Evolutionary conservation across 2,888 invertebrate genomes (phyloP).

Genomic region (Chydorus sphaericus): DNA sequence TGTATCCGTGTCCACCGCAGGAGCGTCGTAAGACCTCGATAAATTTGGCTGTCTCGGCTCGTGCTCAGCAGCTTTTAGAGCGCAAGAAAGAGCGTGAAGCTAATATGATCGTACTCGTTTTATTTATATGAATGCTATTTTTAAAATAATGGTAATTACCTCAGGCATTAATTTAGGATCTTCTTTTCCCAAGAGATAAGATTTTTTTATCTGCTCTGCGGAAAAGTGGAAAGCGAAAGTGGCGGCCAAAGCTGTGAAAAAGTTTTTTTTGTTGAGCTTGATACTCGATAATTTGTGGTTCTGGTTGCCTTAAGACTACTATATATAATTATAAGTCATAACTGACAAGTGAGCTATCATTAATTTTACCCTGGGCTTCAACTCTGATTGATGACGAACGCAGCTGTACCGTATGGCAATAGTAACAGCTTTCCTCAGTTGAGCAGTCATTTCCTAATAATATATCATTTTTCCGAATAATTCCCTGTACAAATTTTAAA

Average conservation of each 20-base stretch:
- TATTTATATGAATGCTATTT: constrained; percentile 41
- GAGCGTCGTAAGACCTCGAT: constrained; percentile 76
- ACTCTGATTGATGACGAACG: constrained; percentile 75
- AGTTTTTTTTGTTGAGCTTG: constrained; percentile 88
- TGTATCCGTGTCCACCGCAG: constrained; percentile 93
- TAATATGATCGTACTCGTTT: constrained; percentile 28
- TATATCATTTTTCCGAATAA: neutral
- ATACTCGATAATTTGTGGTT: constrained; percentile 84
- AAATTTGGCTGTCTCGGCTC: constrained; percentile 47
- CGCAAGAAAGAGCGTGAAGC: constrained; percentile 81
- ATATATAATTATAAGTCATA: neutral
- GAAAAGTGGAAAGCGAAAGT: constrained; percentile 62
- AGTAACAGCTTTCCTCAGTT: constrained; percentile 68
- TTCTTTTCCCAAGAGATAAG: constrained; percentile 68
- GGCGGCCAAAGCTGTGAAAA: constrained; percentile 65
- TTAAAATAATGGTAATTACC: constrained; percentile 58
- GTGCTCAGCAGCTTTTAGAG: constrained; percentile 66
- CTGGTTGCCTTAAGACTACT: constrained; percentile 57
- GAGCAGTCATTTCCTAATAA: constrained; percentile 50
- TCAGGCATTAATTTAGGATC: constrained; percentile 69
- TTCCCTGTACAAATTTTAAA: neutral
- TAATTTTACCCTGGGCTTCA: too few relatives aligned
- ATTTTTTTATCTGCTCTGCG: too few relatives aligned
- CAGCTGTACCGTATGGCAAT: constrained; percentile 84
- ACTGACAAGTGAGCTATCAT: constrained; percentile 18